These are phyloP conservation scores for Pomatostomus ruficeps DNA, from an alignment of 2,113 vertebrate species.

Conservation along the genomic window DNA sequence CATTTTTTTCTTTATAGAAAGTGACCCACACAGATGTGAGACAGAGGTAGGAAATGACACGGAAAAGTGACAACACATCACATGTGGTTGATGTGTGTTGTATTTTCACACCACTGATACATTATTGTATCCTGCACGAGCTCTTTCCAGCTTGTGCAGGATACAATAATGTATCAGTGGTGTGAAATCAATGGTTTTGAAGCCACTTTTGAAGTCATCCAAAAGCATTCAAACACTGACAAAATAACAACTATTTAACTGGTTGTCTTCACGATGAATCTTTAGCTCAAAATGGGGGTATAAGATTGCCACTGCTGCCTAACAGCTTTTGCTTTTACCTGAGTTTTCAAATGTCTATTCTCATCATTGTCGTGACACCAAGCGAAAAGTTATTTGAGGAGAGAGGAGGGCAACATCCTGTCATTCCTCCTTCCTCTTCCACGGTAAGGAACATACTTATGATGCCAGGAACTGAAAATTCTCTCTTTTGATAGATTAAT, in stretches of 20 bases:
- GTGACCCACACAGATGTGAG: neutral
- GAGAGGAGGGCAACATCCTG: neutral
- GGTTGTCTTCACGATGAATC: neutral
- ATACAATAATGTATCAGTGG: neutral
- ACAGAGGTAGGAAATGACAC: neutral
- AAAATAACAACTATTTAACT: neutral
- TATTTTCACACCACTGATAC: too few relatives aligned
- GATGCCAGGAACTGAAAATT: neutral
- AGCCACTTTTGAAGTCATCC: neutral
- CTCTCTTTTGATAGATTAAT: neutral
- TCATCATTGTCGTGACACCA: neutral
- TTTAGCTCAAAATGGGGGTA: neutral
- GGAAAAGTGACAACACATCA: neutral
- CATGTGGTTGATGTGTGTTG: too few relatives aligned
- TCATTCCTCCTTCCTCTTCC: neutral
- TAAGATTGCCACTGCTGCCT: neutral
- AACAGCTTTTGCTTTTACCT: neutral
- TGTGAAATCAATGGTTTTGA: neutral
- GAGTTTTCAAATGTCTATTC: neutral
- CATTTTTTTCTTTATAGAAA: neutral
- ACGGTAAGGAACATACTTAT: neutral
- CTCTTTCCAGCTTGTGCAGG: neutral
- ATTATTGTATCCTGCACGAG: too few relatives aligned
- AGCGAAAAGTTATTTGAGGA: neutral
- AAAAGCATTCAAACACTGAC: neutral